Percentiles rank a stretch among this genome's conserved stretches.
Conservation (phyloP, 2,113 vertebrate species). For the Martes martes region DNA sequence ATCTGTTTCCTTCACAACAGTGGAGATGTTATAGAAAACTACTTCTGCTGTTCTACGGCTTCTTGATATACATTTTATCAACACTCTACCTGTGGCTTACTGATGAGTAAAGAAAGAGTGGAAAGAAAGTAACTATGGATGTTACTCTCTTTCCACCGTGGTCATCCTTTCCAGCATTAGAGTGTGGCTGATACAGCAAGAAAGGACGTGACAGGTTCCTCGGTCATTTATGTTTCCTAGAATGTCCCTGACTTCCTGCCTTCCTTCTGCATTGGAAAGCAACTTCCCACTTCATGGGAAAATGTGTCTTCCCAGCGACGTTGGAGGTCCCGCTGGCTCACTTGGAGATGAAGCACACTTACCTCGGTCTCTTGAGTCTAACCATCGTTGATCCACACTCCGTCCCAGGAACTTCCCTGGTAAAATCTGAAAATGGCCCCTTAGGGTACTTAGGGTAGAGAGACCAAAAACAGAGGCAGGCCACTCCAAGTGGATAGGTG, state of each 20-base stretch:
- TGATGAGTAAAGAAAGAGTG: not conserved
- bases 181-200: not conserved
- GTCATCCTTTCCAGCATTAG: not conserved
- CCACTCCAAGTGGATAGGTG: not conserved
- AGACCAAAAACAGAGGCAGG: not conserved
- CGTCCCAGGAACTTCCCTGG: not conserved
- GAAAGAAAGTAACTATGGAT: fast-evolving
- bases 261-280: not conserved
- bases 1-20: not conserved
- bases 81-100: not conserved
- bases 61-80: not conserved
- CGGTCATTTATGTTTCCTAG: not conserved
- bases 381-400: not conserved
- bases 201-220: fast-evolving
- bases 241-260: not conserved
- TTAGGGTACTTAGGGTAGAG: not conserved
- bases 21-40: not conserved
- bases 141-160: not conserved
- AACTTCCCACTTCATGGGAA: not conserved
- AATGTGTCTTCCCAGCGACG: not conserved
- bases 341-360: not conserved
- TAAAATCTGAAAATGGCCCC: not conserved
- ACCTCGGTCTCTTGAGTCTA: no score
- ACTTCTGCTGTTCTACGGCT: not conserved
- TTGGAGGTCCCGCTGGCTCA: not conserved